Evolutionary conservation across 2,113 vertebrate species (phyloP), one percentile per base, ranked within the genome.

Genomic region (Stegastes partitus): DNA sequence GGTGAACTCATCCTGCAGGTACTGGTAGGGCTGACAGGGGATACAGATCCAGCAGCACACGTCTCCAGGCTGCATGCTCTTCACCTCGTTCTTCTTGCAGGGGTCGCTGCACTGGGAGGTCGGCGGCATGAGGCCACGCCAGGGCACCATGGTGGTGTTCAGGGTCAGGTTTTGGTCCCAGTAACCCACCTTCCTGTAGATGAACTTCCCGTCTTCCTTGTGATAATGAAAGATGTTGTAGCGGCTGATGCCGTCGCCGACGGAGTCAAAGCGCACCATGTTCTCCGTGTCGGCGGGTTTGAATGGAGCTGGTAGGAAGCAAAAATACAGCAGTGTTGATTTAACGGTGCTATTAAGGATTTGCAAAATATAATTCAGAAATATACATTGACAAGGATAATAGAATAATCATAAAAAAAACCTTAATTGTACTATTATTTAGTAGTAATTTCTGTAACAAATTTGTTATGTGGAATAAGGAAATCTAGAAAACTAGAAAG

Each of bases 21-120:
- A 99, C 88, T 99, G 97, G 0, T 97, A 98, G 23, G 97, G 93
- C 89, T 99, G 98, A 89, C 98, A 99, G 11, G 97, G 95, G 59
- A 98, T 99, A 84, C 98, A 99, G 88, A 99, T 96, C 98, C 98
- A 99, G 90, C 98, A 99, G 92, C 98, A 99, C n/a, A 98, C 97
- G 37, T 99, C 98, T 1, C 98, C 98, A 0, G 98, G 98, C 90
- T 99, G 98, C 95, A 98, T 96, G 65, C 98, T 99, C 91, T 99
- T 99, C 67, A 98, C 94, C 88, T 99, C 98, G 0, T 99, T 97
- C 93, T 96, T 97, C 87, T 93, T 96, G 93, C 98, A 99, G 66
- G 98, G 98, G 85, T 99, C 98, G 0, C 98, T 99, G 90, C 98
- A 99, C 92, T 99, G 97, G 15, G 98, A 99, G 8, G 97, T 95